phyloP scores from a whole-genome alignment of 2,888 invertebrate species.

The Pyrochroa serraticornis region DNA sequence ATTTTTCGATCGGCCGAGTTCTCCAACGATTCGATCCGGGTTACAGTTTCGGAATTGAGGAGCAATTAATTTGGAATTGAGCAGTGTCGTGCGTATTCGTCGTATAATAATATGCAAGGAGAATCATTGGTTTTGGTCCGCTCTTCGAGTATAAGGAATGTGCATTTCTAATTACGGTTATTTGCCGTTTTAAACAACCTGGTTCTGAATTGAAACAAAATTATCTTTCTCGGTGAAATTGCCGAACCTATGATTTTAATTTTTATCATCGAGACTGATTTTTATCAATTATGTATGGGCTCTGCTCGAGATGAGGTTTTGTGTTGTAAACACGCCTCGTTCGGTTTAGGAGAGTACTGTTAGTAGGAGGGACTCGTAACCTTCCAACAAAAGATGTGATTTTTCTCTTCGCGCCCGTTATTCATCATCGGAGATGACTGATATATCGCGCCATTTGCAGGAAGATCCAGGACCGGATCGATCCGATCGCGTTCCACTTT shows the following conservation, averaged over 20 bases:
- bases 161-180: constrained; percentile 32
- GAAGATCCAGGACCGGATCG: no score
- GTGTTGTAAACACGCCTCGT: constrained; percentile 1
- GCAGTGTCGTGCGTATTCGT: constrained; percentile 3
- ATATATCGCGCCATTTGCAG: neutral
- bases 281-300: constrained; percentile 26
- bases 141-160: constrained; percentile 17
- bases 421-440: neutral
- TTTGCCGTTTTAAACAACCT: constrained; percentile 12
- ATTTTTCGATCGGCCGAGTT: no score
- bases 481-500: neutral
- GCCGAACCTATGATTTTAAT: constrained; percentile 21
- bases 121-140: constrained; percentile 21
- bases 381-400: constrained; percentile 6
- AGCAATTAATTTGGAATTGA: constrained; percentile 13
- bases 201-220: constrained; percentile 13
- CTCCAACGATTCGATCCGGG: no score
- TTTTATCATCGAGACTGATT: constrained; percentile 26
- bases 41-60: no score
- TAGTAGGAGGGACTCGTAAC: constrained; percentile 23
- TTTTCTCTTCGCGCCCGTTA: constrained; percentile 1
- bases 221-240: constrained; percentile 5
- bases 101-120: constrained; percentile 20
- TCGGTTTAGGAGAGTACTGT: constrained; percentile 14
- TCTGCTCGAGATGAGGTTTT: neutral